These are phyloP conservation scores for Latrodectus hesperus DNA, from an alignment of 2,888 invertebrate genomes.

Conservation along the genomic window DNA sequence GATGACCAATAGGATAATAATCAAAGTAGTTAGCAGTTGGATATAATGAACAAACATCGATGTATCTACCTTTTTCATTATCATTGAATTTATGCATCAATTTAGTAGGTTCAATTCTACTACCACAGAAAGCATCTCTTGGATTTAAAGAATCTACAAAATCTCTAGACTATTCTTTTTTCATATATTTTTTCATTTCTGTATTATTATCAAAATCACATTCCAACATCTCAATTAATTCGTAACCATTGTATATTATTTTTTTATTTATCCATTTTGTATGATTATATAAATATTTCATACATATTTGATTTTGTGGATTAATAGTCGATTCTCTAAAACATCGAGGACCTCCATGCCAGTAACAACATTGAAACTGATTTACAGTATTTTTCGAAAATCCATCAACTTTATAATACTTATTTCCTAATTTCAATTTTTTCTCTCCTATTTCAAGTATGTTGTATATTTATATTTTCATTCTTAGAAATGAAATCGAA, in stretches of 20 bases:
- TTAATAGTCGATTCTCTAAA: too few species aligned
- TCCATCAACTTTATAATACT: not conserved
- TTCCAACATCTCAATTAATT: conserved; percentile 10
- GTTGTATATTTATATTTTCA: too few species aligned
- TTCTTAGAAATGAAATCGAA: too few species aligned
- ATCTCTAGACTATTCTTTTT: conserved; percentile 20
- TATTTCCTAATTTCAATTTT: not conserved
- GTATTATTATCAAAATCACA: conserved; percentile 25
- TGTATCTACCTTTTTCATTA: not conserved
- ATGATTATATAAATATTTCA: conserved; percentile 1
- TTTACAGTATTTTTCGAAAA: not conserved
- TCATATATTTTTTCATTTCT: conserved; percentile 7
- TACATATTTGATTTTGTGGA: too few species aligned
- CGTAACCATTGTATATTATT: conserved; percentile 3
- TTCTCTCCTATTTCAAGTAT: conserved; percentile 3
- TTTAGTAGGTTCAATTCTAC: conserved; percentile 1
- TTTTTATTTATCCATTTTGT: not conserved
- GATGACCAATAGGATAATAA: not conserved
- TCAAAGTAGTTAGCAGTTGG: not conserved
- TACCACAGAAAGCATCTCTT: conserved; percentile 4
- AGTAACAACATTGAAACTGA: not conserved
- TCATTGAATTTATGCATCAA: not conserved
- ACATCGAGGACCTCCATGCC: not conserved
- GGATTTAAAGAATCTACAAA: conserved; percentile 20
- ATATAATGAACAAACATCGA: not conserved